Evolutionary conservation across 2,888 invertebrate species (phyloP), one percentile per base, ranked within the genome.

Genomic region (Fragum whitleyi): DNA sequence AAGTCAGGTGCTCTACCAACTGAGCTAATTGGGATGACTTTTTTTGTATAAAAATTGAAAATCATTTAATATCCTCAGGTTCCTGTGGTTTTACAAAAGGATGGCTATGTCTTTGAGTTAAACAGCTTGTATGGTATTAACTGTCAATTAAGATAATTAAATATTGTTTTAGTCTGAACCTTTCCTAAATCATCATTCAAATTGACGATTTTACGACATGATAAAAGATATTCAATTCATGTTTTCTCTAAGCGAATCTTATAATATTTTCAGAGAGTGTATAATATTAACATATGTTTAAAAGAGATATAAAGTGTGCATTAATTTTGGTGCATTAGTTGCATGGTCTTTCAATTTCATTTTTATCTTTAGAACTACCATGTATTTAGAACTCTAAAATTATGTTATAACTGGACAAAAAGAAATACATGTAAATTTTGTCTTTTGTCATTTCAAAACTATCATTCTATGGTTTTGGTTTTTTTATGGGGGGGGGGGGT

Each of bases 141-240:
- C 42, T 65, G 65, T 65, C 65, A 65, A 65, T 42, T 65, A n/a
- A 39, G 42, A 65, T 65, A 65, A 65, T 65, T 42, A 65, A 42
- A 42, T 21, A 65, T 39, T 65, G 65, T 42, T 65, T 65, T 23
- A 65, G 39, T 39, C 65, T 42, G 26, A 39, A 42, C 42, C 42
- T 42, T 65, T 65, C 14, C 11, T 65, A 65, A 39, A 65, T 65
- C 42, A 65, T 42, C 65, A 65, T 65, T 65, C 65, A 65, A 65
- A 65, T 23, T 42, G 39, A 42, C 32, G 6, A 65, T 39, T 65
- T 42, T 42, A 65, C 23, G 65, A 65, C 42, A 23, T 7, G 42
- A n/a, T 14, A 32, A 61, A 61, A 16, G 61, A 61, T 61, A 61
- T 32, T 61, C 28, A 9, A 26, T 57, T 57, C 28, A 26, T 57